Percentiles rank a stretch among this genome's conserved stretches.
Conservation (phyloP, 2,797 vertebrate genomes). For the Phaenicophaeus curvirostris region DNA sequence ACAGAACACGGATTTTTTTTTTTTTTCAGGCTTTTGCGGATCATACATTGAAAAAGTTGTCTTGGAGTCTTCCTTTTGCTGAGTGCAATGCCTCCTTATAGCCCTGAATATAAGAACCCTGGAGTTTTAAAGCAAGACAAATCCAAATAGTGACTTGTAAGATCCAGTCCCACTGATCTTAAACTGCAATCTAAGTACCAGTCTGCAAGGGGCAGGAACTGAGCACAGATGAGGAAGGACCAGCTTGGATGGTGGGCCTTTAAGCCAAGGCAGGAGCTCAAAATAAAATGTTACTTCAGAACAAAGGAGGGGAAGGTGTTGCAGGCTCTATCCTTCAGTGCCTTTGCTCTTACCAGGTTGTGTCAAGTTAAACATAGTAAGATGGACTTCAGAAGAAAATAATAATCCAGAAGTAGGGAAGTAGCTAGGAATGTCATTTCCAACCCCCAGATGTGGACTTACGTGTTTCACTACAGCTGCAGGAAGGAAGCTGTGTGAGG, state of each 20-base stretch:
- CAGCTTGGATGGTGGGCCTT: not conserved
- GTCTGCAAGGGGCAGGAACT: not conserved
- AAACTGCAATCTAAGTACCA: not conserved
- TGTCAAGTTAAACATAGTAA: not conserved
- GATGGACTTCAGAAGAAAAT: not conserved
- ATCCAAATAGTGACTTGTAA: not conserved
- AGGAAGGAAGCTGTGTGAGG: conserved; percentile 28
- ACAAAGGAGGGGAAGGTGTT: not conserved
- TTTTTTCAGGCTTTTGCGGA: not conserved
- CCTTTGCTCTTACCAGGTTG: not conserved
- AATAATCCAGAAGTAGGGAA: not conserved
- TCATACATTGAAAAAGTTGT: not conserved
- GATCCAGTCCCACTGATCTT: not conserved
- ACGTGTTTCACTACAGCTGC: not conserved
- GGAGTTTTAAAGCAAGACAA: not conserved
- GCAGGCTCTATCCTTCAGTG: not conserved
- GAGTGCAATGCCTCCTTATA: not conserved
- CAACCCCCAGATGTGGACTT: not conserved
- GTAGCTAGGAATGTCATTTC: conserved; percentile 19
- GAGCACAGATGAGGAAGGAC: not conserved
- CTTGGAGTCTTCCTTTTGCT: not conserved
- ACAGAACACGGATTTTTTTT: not conserved
- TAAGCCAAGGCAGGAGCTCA: not conserved
- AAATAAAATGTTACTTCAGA: not conserved
- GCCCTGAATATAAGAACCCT: not conserved